Evolutionary conservation across 2,888 invertebrate genomes (phyloP).

Genomic region (Meandrusa payeni): DNA sequence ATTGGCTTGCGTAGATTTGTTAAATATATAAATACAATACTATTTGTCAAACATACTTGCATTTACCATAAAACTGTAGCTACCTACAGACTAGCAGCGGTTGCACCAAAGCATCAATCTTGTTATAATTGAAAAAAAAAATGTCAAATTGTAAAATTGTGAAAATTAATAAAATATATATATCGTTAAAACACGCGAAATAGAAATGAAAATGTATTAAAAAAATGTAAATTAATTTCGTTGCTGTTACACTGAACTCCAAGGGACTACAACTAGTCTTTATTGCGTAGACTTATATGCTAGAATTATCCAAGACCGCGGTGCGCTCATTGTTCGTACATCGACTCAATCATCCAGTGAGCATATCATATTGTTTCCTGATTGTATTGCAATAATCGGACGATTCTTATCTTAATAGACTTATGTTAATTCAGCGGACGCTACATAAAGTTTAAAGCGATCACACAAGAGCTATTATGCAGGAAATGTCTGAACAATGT

Average conservation of each 20-base stretch:
- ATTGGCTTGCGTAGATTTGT: neutral
- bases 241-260: too few relatives aligned
- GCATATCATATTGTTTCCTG: constrained; percentile 50
- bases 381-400: constrained; percentile 39
- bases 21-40: neutral
- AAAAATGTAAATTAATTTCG: too few relatives aligned
- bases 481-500: constrained; percentile 71
- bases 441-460: constrained; percentile 56
- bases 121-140: too few relatives aligned
- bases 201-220: too few relatives aligned
- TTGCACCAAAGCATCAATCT: too few relatives aligned
- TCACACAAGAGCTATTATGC: constrained; percentile 61
- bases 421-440: constrained; percentile 67
- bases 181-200: too few relatives aligned
- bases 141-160: too few relatives aligned
- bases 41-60: neutral
- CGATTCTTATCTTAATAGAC: constrained; percentile 59
- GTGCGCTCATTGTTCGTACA: constrained; percentile 27
- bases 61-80: neutral
- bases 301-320: constrained; percentile 28
- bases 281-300: constrained; percentile 14
- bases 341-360: constrained; percentile 35
- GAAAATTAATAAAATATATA: too few relatives aligned
- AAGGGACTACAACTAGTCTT: constrained; percentile 22
- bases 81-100: too few relatives aligned